Conservation (phyloP, 2,797 vertebrate genomes). For the Clamator glandarius region DNA sequence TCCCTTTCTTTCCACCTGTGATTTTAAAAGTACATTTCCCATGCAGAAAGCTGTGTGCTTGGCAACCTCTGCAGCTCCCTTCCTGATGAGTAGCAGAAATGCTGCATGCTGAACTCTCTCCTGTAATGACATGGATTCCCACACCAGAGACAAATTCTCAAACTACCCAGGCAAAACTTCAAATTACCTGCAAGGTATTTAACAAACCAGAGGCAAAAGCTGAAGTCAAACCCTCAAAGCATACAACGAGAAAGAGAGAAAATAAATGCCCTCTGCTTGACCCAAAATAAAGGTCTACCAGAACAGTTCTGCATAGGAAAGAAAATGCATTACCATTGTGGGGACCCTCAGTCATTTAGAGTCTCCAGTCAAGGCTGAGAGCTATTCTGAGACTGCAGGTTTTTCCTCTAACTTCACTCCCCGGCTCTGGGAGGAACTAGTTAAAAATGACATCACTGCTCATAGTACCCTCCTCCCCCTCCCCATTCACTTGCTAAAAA, state of each 20-base stretch:
- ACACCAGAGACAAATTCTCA: slow-evolving; percentile 26
- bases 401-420: slow-evolving; percentile 75
- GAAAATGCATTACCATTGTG: slow-evolving; percentile 67
- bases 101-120: slow-evolving; percentile 66
- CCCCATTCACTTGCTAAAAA: slow-evolving; percentile 68
- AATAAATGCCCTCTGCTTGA: slow-evolving; percentile 38
- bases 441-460: slow-evolving; percentile 78
- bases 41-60: slow-evolving; percentile 49
- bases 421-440: slow-evolving; percentile 69
- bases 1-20: slow-evolving; percentile 32
- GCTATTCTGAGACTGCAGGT: slow-evolving; percentile 72
- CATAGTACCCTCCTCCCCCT: slow-evolving; percentile 57
- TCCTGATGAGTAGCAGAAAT: slow-evolving; percentile 54
- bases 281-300: slow-evolving; percentile 23
- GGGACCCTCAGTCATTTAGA: slow-evolving; percentile 70
- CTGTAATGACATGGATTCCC: slow-evolving; percentile 43
- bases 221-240: slow-evolving; percentile 40
- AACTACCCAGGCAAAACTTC: slow-evolving; percentile 74
- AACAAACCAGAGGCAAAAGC: slow-evolving; percentile 13
- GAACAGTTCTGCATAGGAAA: slow-evolving; percentile 60
- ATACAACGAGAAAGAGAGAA: neutral
- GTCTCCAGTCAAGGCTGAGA: slow-evolving; percentile 65
- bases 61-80: slow-evolving; percentile 70
- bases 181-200: slow-evolving; percentile 72
- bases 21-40: slow-evolving; percentile 54